Evolutionary conservation across 2,888 invertebrate species (phyloP).

Genomic region (Argyresthia goedartella): DNA sequence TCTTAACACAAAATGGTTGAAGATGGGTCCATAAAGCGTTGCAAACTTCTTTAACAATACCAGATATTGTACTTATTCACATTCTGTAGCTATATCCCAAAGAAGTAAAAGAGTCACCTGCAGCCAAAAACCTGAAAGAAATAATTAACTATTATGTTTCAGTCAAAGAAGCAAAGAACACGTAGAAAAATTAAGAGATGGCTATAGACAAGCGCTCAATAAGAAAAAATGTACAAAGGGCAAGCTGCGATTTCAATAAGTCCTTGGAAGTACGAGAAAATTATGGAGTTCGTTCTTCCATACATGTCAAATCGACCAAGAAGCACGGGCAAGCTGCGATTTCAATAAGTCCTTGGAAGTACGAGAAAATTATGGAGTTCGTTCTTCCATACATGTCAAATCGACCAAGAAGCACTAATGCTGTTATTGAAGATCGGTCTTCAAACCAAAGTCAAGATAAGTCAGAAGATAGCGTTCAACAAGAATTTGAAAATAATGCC

Average conservation of each 20-base stretch:
- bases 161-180: slow-evolving; percentile 19
- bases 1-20: slow-evolving; percentile 9
- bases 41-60: slow-evolving; percentile 11
- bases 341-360: slow-evolving; percentile 14
- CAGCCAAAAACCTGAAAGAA: slow-evolving; percentile 10
- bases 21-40: slow-evolving; percentile 12
- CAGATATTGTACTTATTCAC: slow-evolving; percentile 12
- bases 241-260: slow-evolving; percentile 8
- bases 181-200: slow-evolving; percentile 16
- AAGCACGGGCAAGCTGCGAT: slow-evolving; percentile 9
- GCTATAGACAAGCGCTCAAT: slow-evolving; percentile 16
- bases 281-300: slow-evolving; percentile 15
- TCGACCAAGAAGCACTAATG: slow-evolving; percentile 3
- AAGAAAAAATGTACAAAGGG: slow-evolving; percentile 13
- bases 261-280: slow-evolving; percentile 16
- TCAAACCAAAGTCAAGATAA: neutral
- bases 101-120: slow-evolving; percentile 11
- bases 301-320: slow-evolving; percentile 8
- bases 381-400: slow-evolving; percentile 11
- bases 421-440: slow-evolving; percentile 3
- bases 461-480: neutral
- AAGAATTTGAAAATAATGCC: neutral
- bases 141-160: slow-evolving; percentile 10
- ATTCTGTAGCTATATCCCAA: slow-evolving; percentile 10
- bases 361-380: slow-evolving; percentile 15